A percentile compares a stretch with the other conserved stretches of the same genome.
Conservation (phyloP, 2,797 vertebrate species). For the Acanthornis magna region DNA sequence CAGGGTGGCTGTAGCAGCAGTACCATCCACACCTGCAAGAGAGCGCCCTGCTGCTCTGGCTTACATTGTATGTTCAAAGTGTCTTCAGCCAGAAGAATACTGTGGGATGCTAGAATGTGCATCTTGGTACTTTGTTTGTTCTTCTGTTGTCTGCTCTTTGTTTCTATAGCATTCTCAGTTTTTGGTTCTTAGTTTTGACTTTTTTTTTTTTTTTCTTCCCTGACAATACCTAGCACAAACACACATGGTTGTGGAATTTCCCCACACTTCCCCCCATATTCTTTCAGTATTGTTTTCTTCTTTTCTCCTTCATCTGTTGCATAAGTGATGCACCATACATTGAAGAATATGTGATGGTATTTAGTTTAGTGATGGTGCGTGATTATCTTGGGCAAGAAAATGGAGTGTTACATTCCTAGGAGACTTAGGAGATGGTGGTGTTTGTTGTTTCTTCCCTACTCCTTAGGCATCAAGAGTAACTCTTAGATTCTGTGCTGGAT, state of each 20-base stretch:
- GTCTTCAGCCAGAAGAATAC: neutral
- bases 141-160: neutral
- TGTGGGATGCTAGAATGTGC: neutral
- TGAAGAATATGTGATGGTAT: neutral
- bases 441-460: neutral
- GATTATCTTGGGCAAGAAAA: neutral
- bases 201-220: neutral
- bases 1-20: neutral
- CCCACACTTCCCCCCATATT: rapidly evolving
- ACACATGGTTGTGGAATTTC: neutral
- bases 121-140: neutral
- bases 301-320: neutral
- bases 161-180: neutral
- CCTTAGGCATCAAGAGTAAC: neutral
- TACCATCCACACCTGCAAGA: neutral
- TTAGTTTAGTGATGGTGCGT: neutral
- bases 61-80: neutral
- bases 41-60: neutral
- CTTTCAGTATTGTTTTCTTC: neutral
- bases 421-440: neutral
- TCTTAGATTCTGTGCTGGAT: neutral
- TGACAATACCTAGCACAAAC: neutral
- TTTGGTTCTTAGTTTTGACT: neutral
- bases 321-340: neutral
- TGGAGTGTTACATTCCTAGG: neutral